phyloP scores from a whole-genome alignment of 2,113 vertebrate species.

The Picathartes gymnocephalus region DNA sequence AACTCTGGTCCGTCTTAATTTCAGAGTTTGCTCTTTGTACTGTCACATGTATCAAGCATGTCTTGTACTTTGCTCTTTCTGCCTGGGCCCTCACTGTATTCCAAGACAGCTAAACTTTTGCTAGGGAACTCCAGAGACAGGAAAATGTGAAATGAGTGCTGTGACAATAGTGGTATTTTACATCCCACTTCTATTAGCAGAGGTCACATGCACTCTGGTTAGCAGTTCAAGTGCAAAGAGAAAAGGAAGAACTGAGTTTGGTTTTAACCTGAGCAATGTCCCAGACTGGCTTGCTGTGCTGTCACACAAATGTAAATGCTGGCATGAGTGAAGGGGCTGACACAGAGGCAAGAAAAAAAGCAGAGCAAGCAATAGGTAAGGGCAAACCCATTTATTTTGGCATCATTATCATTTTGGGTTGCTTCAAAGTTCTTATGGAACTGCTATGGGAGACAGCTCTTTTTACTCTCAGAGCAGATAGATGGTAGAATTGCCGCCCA shows the following conservation, averaged over 20 bases:
- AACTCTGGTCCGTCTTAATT: background rate
- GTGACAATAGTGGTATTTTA: background rate
- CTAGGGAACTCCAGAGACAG: background rate
- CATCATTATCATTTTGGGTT: background rate
- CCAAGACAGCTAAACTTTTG: background rate
- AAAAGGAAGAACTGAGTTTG: background rate
- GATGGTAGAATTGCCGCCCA: background rate
- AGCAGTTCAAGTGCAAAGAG: background rate
- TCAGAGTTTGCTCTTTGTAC: background rate
- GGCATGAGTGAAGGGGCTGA: background rate
- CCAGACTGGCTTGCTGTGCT: background rate
- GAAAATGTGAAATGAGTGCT: background rate
- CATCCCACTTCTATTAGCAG: background rate
- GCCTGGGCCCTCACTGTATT: background rate
- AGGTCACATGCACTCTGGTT: background rate
- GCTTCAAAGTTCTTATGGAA: background rate
- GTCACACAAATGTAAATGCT: background rate
- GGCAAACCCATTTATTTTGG: background rate
- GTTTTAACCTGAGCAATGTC: background rate
- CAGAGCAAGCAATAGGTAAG: background rate
- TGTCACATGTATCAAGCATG: background rate
- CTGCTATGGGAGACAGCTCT: background rate
- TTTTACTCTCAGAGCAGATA: background rate
- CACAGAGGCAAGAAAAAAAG: background rate
- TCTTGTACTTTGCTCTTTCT: background rate